These are phyloP conservation scores for Peromyscus nudipes DNA, from an alignment of 2,797 vertebrate species.

Conservation along the genomic window DNA sequence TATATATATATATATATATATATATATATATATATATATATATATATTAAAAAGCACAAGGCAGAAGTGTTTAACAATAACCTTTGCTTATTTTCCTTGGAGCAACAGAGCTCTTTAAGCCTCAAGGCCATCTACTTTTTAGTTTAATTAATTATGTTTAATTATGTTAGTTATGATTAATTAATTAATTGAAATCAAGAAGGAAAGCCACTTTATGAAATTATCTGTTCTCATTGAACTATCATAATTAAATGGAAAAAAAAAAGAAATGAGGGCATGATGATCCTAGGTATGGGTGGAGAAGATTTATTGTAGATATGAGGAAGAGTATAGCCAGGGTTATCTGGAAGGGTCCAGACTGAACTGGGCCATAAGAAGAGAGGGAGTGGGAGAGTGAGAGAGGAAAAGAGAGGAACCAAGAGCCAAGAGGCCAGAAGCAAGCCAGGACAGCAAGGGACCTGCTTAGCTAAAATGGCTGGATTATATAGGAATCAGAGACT, in stretches of 20 bases:
- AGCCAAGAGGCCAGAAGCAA: background rate
- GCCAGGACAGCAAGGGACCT: background rate
- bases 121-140: background rate
- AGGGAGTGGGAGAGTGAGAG: background rate
- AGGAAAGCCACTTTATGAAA: background rate
- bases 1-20: too few relatives aligned
- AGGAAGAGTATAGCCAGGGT: background rate
- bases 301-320: background rate
- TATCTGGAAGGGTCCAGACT: background rate
- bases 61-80: background rate
- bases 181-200: background rate
- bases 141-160: too few relatives aligned
- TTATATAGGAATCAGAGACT: too few relatives aligned
- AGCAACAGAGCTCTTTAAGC: background rate
- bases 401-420: background rate
- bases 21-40: too few relatives aligned
- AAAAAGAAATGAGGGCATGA: background rate
- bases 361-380: background rate
- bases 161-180: too few relatives aligned
- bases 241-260: background rate
- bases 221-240: background rate
- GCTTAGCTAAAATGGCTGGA: background rate
- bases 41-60: too few relatives aligned
- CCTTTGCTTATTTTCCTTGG: background rate
- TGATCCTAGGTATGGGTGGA: background rate